Evolutionary conservation across 2,797 vertebrate species (phyloP).

Genomic region (Natrix natrix): DNA sequence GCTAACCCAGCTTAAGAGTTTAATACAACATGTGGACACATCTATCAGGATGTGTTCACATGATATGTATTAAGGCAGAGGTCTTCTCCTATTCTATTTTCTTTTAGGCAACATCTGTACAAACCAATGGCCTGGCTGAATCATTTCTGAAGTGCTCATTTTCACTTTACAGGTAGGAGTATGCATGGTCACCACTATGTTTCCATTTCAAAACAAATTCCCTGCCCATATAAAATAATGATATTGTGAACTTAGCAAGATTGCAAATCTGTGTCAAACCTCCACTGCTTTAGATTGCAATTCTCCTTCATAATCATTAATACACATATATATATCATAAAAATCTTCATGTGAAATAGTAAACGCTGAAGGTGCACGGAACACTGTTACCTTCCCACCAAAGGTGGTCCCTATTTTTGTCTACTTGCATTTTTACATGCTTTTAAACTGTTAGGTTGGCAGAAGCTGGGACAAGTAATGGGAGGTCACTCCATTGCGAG

Average conservation of each 20-base stretch:
- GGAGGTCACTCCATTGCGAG: too few relatives aligned
- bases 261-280: background rate
- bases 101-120: background rate
- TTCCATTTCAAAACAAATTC: background rate
- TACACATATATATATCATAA: background rate
- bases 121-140: background rate
- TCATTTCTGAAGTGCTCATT: background rate
- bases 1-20: background rate
- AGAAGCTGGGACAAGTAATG: too few relatives aligned
- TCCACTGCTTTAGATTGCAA: too few relatives aligned
- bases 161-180: background rate
- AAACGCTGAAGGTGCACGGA: too few relatives aligned
- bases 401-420: too few relatives aligned
- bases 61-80: background rate
- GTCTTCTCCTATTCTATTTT: background rate
- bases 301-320: background rate
- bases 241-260: background rate
- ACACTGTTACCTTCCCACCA: too few relatives aligned
- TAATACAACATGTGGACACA: background rate
- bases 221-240: background rate
- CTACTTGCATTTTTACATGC: too few relatives aligned
- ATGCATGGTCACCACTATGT: background rate
- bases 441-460: too few relatives aligned
- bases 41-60: background rate
- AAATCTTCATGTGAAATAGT: background rate